Evolutionary conservation across 2,888 invertebrate genomes (phyloP), one percentile per base, ranked within the genome.

Genomic region (Tribolium freemani): DNA sequence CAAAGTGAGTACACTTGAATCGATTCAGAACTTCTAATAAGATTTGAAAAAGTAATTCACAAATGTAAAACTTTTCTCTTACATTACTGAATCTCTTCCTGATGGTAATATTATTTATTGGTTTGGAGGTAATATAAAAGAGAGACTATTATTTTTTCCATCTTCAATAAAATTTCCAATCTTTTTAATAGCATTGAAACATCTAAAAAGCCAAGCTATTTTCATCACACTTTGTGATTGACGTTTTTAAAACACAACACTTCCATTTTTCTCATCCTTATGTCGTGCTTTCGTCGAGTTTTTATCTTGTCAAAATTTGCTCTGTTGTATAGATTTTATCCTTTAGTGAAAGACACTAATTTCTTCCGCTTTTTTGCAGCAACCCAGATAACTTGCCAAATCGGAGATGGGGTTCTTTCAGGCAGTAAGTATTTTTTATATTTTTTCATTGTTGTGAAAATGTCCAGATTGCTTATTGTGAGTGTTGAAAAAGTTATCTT

Each of bases 401-500:
- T 83, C 87, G 90, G 83, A 87, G 90, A 87, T 91, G 91, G 90
- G 91, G 91, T 77, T 91, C 90, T 72, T 90, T 90, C 88, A 87
- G 90, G 87, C 90, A 90, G 89, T 90, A 88, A 89, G 89, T 83
- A 73, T 31, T 57, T 44, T 54, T 11, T n/a, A 16, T 16, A 16
- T 16, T 48, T 48, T 48, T 11, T 26, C 3, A 26, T 5, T n/a
- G n/a, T 38, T 38, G 38, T 31, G 31, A 31, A 31, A 31, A 9
- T 31, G 31, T 16, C 2, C 2, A 16, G 16, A 16, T 26, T 26
- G 26, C 3, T 48, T 48, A 9, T 38, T 38, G 38, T 38, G n/a
- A n/a, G n/a, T n/a, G n/a, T n/a, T n/a, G n/a, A n/a, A n/a, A n/a
- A n/a, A n/a, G n/a, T n/a, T n/a, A 21, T 21, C 21, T 21, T 21